A percentile compares a stretch with the other conserved stretches of the same genome.
Conservation (phyloP, 2,888 invertebrate genomes). For the Leuctra nigra region DNA sequence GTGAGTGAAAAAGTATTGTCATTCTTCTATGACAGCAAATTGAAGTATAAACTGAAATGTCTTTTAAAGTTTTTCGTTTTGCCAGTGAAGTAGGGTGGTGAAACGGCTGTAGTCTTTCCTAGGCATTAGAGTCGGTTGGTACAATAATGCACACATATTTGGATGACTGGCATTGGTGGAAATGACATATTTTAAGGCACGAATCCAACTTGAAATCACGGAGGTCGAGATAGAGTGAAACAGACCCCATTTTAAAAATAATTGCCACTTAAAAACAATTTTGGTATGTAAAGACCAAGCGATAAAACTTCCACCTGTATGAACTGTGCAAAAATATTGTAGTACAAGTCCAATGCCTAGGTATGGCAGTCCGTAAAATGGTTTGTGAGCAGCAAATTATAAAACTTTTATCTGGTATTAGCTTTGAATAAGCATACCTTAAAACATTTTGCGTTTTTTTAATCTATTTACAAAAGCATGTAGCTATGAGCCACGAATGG, state of each 20-base stretch:
- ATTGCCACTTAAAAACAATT: background rate
- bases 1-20: slow-evolving; percentile 26
- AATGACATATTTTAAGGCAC: slow-evolving; percentile 30
- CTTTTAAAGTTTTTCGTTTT: background rate
- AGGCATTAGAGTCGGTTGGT: too few relatives aligned
- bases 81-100: slow-evolving; percentile 21
- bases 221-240: background rate
- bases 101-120: too few relatives aligned
- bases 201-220: slow-evolving; percentile 28
- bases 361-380: too few relatives aligned
- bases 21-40: slow-evolving; percentile 19
- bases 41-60: slow-evolving; percentile 8
- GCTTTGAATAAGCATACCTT: too few relatives aligned
- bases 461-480: slow-evolving; percentile 4
- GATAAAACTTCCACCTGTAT: background rate
- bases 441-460: too few relatives aligned
- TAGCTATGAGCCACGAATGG: slow-evolving; percentile 19
- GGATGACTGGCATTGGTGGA: slow-evolving; percentile 24
- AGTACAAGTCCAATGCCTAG: background rate
- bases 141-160: slow-evolving; percentile 17
- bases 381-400: too few relatives aligned
- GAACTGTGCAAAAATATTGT: background rate
- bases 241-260: background rate
- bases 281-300: background rate
- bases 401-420: too few relatives aligned